A percentile compares a stretch with the other conserved stretches of the same genome.
Evolutionary conservation across 1,140 invertebrate species (phyloP).

Genomic region (Trichomalopsis sarcophagae): DNA sequence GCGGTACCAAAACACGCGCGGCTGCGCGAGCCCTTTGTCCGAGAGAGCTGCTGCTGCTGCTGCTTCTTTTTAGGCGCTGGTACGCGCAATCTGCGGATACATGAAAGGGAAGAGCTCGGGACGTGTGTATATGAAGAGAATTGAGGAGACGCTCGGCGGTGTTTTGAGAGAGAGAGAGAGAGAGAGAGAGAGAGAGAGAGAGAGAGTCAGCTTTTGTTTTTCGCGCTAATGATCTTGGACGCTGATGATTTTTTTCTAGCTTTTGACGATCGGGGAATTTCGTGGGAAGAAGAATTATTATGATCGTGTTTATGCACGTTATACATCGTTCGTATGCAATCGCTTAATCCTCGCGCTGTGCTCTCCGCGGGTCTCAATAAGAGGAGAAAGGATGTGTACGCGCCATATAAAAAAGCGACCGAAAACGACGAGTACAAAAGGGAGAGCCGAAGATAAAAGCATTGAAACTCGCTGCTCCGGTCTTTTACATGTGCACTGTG

Average conservation of each 20-base stretch:
- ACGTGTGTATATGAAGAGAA: too few species aligned
- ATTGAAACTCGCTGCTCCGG: neutral
- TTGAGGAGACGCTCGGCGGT: too few species aligned
- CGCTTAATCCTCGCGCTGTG: neutral
- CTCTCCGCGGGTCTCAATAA: neutral
- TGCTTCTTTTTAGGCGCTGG: neutral
- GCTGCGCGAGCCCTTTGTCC: neutral
- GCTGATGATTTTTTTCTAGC: neutral
- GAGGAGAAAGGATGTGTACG: neutral
- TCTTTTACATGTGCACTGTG: neutral
- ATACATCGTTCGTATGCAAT: neutral
- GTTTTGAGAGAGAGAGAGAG: too few species aligned
- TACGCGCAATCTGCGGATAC: neutral
- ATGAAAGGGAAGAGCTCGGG: neutral
- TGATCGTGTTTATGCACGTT: neutral
- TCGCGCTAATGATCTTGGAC: too few species aligned
- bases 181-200: too few species aligned
- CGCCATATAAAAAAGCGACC: neutral
- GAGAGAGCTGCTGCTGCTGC: neutral
- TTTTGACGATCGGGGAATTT: neutral
- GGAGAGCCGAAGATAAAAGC: neutral
- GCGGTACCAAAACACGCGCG: constrained; percentile 37
- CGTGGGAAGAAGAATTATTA: neutral
- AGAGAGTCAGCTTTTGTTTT: too few species aligned
- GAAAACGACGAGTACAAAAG: neutral